Base-by-base conservation (phyloP, 2,797 vertebrate genomes). In the Mus caroli region DNA sequence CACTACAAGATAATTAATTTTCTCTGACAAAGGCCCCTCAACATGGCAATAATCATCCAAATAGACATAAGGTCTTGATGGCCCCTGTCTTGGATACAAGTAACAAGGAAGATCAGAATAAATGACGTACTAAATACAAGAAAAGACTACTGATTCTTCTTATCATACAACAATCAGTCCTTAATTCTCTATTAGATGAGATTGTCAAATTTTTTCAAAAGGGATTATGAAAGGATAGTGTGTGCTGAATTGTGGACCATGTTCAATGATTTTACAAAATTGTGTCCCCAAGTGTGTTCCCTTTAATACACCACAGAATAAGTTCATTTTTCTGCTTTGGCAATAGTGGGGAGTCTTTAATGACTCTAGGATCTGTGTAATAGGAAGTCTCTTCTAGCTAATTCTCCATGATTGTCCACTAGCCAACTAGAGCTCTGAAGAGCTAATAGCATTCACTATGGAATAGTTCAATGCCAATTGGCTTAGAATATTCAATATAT, bases 51-150 rank as follows among this genome's bases (percentile, higher is more conserved):
- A 92, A 88, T 20, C 90, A 86, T 24, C 60, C 75, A 73, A 91
- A 93, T 37, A 88, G 50, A 58, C 40, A 71, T 31, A 12, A 79
- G 62, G 79, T 73, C 46, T 88, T 87, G 73, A 90, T 13, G 31
- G 26, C 34, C 50, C 69, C 40, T 31, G 12, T 90, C 64, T 60
- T 76, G 73, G 76, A 95, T 56, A n/a, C 80, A 97, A 90, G 64
- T 69, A n/a, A 77, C n/a, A 83, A 71, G 54, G 20, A 69, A 79
- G 34, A 88, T 92, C 75, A 91, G 34, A 96, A 95, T 24, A 96
- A 95, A 95, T 50, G 78, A 80, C 20, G 50, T 62, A 37, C 58
- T n/a, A 11, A 94, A 92, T 71, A 54, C 31, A 84, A 85, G 80
- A 79, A 90, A 86, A 52, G n/a, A 77, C 56, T 93, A 56, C 50